These are phyloP conservation scores for Acronicta aceris DNA, from an alignment of 2,888 invertebrate genomes.

Conservation along the genomic window DNA sequence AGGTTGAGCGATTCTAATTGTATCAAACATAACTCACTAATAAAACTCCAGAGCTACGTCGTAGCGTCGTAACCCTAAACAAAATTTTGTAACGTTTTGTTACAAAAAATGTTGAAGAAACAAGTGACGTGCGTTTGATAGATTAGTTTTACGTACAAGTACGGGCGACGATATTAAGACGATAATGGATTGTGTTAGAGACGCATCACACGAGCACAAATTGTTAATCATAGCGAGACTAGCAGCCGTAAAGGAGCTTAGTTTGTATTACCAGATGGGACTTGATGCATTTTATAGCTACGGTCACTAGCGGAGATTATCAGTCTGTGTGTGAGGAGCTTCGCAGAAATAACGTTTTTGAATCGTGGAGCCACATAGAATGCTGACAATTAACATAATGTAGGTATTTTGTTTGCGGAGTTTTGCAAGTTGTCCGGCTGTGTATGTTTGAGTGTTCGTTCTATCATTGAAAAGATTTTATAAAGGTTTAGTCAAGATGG, in stretches of 20 bases:
- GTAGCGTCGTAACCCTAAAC: conserved; percentile 20
- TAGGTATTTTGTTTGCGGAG: conserved; percentile 39
- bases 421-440: conserved; percentile 21
- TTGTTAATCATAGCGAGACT: conserved; percentile 25
- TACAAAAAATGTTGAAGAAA: conserved; percentile 35
- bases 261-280: conserved; percentile 29
- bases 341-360: conserved; percentile 50
- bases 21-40: conserved; percentile 1
- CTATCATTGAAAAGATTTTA: neutral
- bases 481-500: no score
- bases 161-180: conserved; percentile 25
- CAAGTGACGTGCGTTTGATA: conserved; percentile 46
- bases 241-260: conserved; percentile 14
- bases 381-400: conserved; percentile 47
- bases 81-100: conserved; percentile 17
- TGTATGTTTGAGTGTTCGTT: conserved; percentile 5
- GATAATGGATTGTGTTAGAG: conserved; percentile 38
- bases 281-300: conserved; percentile 17
- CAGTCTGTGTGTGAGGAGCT: conserved; percentile 23
- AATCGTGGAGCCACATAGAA: conserved; percentile 40
- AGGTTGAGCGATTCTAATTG: neutral
- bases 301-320: conserved; percentile 21
- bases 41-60: neutral
- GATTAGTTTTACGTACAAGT: conserved; percentile 22
- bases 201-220: conserved; percentile 21